phyloP scores from a whole-genome alignment of 23 tunicate genomes.

The Ciona savignyi region DNA sequence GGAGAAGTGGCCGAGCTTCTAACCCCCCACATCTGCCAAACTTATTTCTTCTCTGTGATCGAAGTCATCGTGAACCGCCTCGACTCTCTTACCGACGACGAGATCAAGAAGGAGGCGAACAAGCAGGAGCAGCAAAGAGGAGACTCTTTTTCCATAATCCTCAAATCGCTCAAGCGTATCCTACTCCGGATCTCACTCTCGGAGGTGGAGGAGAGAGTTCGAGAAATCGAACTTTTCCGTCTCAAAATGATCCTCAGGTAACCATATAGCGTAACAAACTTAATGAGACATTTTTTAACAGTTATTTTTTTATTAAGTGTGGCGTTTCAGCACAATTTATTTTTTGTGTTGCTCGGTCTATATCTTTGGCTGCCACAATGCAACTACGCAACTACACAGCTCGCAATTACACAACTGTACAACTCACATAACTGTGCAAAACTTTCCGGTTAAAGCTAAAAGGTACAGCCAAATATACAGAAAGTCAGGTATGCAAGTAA shows the following conservation, averaged over 20 bases:
- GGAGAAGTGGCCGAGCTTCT: not conserved
- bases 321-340: no score
- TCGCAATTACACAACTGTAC: no score
- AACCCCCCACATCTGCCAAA: not conserved
- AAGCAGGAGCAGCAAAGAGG: conserved; percentile 1
- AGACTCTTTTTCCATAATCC: not conserved
- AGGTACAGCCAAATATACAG: no score
- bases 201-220: not conserved
- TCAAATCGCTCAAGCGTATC: not conserved
- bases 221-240: not conserved
- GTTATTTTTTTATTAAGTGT: no score
- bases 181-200: not conserved
- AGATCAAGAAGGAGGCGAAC: not conserved
- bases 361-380: no score
- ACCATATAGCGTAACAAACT: no score
- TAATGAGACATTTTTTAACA: no score
- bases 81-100: not conserved
- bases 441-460: no score
- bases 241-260: not conserved
- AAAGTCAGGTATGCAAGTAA: no score
- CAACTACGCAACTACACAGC: no score
- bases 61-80: not conserved
- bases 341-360: no score
- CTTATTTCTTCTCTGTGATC: not conserved
- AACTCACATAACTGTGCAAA: no score